Conservation (phyloP, 1,140 invertebrate species). For the Sitodiplosis mosellana region DNA sequence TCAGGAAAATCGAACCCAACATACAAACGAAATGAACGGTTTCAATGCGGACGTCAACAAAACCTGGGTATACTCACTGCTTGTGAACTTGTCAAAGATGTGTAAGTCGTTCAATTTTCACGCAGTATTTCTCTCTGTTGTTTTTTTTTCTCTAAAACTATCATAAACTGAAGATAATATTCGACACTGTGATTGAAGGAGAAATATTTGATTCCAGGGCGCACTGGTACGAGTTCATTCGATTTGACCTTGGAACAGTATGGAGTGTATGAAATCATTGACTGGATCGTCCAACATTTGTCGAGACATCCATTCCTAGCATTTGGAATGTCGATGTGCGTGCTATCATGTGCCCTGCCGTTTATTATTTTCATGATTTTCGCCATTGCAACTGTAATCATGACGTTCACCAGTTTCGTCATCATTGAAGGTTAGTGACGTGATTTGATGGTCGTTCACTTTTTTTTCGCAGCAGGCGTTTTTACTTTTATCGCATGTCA, state of each 20-base stretch:
- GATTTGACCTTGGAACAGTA: not conserved
- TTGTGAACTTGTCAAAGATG: no score
- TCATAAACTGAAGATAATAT: no score
- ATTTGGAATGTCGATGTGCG: conserved; percentile 12
- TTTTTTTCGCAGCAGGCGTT: no score
- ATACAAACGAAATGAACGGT: no score
- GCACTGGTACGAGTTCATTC: not conserved
- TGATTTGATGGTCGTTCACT: not conserved
- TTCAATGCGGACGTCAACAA: no score
- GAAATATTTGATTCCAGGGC: not conserved
- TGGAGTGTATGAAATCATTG: conserved; percentile 12
- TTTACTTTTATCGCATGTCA: not conserved
- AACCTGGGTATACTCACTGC: no score
- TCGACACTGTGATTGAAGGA: no score
- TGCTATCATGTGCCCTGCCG: conserved; percentile 14
- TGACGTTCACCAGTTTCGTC: conserved; percentile 20
- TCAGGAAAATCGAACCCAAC: no score
- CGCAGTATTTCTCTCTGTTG: no score
- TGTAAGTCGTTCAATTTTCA: no score
- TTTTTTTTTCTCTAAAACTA: no score
- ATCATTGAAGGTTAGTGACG: conserved; percentile 17
- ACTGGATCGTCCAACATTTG: conserved; percentile 10
- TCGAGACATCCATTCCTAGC: conserved; percentile 16
- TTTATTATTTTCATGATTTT: conserved; percentile 17
- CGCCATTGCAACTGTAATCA: conserved; percentile 15